Base-by-base conservation (phyloP, 2,888 invertebrate genomes). In the Desoria tigrina region DNA sequence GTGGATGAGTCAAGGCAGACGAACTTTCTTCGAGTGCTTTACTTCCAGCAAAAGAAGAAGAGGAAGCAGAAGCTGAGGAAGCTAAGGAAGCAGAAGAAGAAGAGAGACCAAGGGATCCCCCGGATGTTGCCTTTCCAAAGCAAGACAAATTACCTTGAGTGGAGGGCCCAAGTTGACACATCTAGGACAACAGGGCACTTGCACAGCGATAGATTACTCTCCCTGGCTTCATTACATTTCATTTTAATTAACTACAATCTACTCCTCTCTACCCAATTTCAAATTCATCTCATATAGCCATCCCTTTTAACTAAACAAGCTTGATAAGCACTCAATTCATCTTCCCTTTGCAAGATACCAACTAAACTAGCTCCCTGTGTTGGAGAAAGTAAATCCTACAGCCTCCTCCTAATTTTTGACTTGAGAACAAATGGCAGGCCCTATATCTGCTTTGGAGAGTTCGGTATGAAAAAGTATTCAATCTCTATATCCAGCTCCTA, bases 171-270 rank as follows among this genome's bases (percentile, higher is more conserved):
- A 55, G 55, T 55, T 55, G 55, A 55, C 55, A 55, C 55, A 55
- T 28, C 27, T 55, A 55, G 55, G 32, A 55, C 56, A 57, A 57
- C 42, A 51, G 27, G 27, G n/a, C 51, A 51, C 37, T 37, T 57
- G 28, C 56, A 21, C 45, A 45, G n/a, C 45, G 21, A 45, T 45
- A 45, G 45, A 45, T 45, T 45, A 27, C 55, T 55, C 26, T 32
- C 51, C n/a, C 51, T 18, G 18, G 42, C 56, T 57, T 57, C 56
- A 57, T 57, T 57, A 57, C 39, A 57, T 57, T 57, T 57, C 56
- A 57, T 37, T 57, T 57, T 57, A 57, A 57, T 57, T 57, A 57
- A 24, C 56, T 37, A 6, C n/a, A 45, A 45, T 45, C 45, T 45
- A 45, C 45, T 45, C 32, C 7, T 24, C 51, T 26, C 51, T 24